Base-by-base conservation (phyloP, 2,888 invertebrate species). In the Pollenia labialis region DNA sequence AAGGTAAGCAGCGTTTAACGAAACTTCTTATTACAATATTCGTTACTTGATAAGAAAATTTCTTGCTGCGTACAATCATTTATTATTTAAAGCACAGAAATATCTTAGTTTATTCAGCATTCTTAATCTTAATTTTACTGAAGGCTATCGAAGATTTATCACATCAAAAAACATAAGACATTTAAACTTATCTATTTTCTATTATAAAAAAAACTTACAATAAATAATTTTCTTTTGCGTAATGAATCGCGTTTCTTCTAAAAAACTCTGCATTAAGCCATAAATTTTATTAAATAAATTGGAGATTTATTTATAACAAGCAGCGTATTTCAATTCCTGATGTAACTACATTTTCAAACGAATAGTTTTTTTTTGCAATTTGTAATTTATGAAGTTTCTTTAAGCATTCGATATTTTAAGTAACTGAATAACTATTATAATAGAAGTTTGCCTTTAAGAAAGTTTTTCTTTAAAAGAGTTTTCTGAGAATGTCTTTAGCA, bases 321-420 rank as follows among this genome's bases (percentile, higher is more conserved):
- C 0, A 52, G 16, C 16, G 16, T 16, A 52, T 16, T 16, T 52
- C 9, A 16, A 1, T 52, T 16, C 9, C 9, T n/a, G 16, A 9
- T 9, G 16, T 52, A n/a, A 52, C 8, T n/a, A 52, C 7, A 16
- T 7, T 52, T 52, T 16, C n/a, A 52, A 52, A 52, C 0, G 9
- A 52, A 16, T 52, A 0, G 52, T 52, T 52, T 9, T 52, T 52
- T 46, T 52, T 52, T 32, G 32, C 52, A 52, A 52, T 52, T n/a
- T 52, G 16, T 52, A 16, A 52, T 52, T 52, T 52, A 52, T 52
- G 52, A 9, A 52, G 52, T 16, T 52, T 52, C 52, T n/a, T 52
- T 52, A 52, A 52, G 16, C 52, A 8, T 52, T 52, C 16, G 7
- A n/a, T 16, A 16, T 9, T n/a, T 52, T 52, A 52, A 52, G 16